Conservation (phyloP, 2,888 invertebrate species). For the Dicycla oo region DNA sequence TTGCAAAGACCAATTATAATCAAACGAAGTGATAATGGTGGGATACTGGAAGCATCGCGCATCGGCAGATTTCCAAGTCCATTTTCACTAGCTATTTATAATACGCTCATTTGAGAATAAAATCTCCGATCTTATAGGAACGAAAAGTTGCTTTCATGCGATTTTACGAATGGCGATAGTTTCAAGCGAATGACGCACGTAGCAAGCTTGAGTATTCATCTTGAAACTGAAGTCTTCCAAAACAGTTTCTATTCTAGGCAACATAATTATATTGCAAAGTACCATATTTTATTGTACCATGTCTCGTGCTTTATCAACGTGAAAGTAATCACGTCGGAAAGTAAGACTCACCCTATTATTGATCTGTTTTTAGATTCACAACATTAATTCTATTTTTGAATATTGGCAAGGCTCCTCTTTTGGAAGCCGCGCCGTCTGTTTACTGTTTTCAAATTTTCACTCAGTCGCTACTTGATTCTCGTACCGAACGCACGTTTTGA, state of each 20-base stretch:
- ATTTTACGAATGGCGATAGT: background rate
- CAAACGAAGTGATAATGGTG: background rate
- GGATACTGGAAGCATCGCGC: background rate
- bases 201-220: background rate
- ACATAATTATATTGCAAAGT: slow-evolving; percentile 1
- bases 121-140: background rate
- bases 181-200: background rate
- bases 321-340: slow-evolving; percentile 53
- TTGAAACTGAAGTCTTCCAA: background rate
- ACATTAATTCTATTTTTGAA: slow-evolving; percentile 75
- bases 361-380: slow-evolving; percentile 64
- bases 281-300: background rate
- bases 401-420: slow-evolving; percentile 78
- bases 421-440: slow-evolving; percentile 71
- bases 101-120: background rate
- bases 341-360: slow-evolving; percentile 48
- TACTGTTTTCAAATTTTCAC: slow-evolving; percentile 67
- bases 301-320: slow-evolving; percentile 42
- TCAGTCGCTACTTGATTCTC: slow-evolving; percentile 71
- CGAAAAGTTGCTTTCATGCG: background rate
- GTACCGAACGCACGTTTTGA: slow-evolving; percentile 66
- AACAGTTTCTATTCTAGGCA: background rate
- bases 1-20: background rate
- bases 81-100: background rate
- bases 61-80: background rate